Evolutionary conservation across 1,140 invertebrate genomes (phyloP).

Genomic region (Nilaparvata lugens): DNA sequence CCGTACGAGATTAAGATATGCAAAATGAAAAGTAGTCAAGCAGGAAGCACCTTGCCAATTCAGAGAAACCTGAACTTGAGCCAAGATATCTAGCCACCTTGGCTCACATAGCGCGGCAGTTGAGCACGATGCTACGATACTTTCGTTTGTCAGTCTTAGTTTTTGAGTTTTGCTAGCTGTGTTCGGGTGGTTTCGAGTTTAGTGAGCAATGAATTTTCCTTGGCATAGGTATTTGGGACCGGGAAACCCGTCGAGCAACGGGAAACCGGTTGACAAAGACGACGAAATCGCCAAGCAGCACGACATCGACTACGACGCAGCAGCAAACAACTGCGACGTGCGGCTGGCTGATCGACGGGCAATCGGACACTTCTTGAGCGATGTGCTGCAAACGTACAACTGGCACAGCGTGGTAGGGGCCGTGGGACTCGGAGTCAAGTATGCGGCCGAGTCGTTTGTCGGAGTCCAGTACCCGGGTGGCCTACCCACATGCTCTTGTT

Average conservation of each 20-base stretch:
- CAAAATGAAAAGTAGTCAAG: too few species aligned
- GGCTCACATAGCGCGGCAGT: too few species aligned
- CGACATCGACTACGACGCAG: neutral
- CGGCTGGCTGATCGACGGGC: neutral
- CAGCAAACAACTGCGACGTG: neutral
- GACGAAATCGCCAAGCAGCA: constrained; percentile 1
- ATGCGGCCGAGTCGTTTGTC: neutral
- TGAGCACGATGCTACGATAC: too few species aligned
- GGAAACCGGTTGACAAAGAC: neutral
- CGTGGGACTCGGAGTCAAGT: neutral
- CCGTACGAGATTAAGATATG: too few species aligned
- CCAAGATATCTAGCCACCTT: too few species aligned
- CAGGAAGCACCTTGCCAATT: too few species aligned
- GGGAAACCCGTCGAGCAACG: neutral
- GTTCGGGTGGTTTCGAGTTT: too few species aligned
- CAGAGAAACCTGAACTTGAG: too few species aligned
- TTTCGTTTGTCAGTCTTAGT: too few species aligned
- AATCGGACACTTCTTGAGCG: neutral
- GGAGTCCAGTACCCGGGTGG: neutral
- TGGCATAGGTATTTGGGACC: constrained; percentile 4
- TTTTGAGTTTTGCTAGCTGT: too few species aligned
- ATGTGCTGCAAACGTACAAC: neutral
- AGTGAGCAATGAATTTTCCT: constrained; percentile 5
- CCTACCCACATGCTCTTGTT: too few species aligned
- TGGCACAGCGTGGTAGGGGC: neutral